phyloP scores from a whole-genome alignment of 2,113 vertebrate species.

The Tapirus terrestris region DNA sequence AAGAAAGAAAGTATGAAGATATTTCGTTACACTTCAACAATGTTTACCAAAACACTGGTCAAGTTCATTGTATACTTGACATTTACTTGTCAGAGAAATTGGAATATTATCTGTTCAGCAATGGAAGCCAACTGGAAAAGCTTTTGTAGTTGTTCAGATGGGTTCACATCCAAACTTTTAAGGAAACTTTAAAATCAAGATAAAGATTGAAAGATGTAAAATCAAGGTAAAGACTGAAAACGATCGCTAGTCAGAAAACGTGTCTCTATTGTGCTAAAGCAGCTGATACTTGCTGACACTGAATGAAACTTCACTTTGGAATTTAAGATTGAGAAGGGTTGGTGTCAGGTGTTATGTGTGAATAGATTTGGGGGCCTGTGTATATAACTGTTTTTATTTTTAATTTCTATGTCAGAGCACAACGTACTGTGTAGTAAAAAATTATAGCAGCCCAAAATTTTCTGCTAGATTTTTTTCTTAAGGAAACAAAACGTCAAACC shows the following conservation, averaged over 20 bases:
- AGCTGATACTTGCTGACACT: not conserved
- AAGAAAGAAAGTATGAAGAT: not conserved
- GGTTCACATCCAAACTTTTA: not conserved
- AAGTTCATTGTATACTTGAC: not conserved
- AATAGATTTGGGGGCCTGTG: not conserved
- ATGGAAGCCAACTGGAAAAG: not conserved
- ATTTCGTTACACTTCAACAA: not conserved
- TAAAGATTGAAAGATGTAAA: not conserved
- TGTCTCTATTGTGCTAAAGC: not conserved
- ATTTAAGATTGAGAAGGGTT: not conserved
- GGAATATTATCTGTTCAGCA: not conserved
- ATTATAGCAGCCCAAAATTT: not conserved
- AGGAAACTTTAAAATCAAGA: not conserved
- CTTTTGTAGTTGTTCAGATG: not conserved
- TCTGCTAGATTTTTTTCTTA: not conserved
- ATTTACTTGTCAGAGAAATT: not conserved
- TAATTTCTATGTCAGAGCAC: not conserved
- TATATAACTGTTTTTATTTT: not conserved
- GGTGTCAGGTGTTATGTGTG: not conserved
- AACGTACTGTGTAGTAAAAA: not conserved
- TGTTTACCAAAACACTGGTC: not conserved
- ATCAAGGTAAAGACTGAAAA: not conserved
- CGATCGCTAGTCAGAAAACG: not conserved
- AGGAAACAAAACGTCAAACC: slow-evolving; percentile 26
- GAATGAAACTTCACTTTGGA: slow-evolving; percentile 21